Base-by-base conservation (phyloP, 2,113 vertebrate species). In the Rhea pennata region DNA sequence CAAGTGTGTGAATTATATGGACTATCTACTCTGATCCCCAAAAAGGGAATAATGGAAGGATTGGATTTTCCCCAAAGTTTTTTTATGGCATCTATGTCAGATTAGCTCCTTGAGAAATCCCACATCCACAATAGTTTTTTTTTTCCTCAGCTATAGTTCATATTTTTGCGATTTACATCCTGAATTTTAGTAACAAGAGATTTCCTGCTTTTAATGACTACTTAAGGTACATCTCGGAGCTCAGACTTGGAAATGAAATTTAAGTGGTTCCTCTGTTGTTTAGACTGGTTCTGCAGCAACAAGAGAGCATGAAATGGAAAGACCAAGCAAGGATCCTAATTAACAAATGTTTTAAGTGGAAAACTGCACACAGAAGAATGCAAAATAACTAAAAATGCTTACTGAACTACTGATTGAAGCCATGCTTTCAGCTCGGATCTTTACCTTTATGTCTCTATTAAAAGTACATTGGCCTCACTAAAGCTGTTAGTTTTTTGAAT, bases 401-500 rank as follows among this genome's bases (percentile, higher is more conserved):
- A 27, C 10, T 71, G 26, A 88, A 64, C 51, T 90, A 54, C 39
- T 69, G 7, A n/a, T 27, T 40, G 15, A 71, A 40, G 29, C 36
- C 46, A 74, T 27, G 10, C 12, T 74, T 84, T 58, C 24, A 78
- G 3, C 5, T 42, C 10, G 8, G 64, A 4, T 71, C 31, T 91
- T 87, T 12, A 56, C 21, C 17, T 69, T 74, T 48, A 67, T 8
- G 26, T 3, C 15, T 84, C 24, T 53, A 17, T n/a, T 87, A 51
- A 66, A 86, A 42, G 48, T 20, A 46, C 27, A 22, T 24, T 12
- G 15, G 66, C 16, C 53, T 4, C 5, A 17, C 1, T 4, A 50
- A 88, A 69, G 9, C 15, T 44, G 5, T 4, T 42, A 15, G 1
- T 0, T 1, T 77, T 81, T 51, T 17, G 15, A 16, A 10, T 12